Base-by-base conservation (phyloP, 2,888 invertebrate species). In the Molanna angustata region DNA sequence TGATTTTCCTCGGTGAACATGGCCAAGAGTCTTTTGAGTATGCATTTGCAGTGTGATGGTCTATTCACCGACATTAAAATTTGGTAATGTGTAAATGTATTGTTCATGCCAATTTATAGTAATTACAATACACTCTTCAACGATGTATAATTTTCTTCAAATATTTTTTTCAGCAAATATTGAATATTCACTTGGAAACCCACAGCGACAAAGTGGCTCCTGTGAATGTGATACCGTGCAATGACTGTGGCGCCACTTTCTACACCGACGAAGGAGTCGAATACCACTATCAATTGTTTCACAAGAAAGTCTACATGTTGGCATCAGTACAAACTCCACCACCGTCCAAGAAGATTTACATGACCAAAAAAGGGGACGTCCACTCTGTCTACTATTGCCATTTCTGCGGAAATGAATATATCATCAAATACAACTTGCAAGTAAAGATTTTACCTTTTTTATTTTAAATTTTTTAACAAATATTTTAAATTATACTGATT, bases 321-420 rank as follows among this genome's bases (percentile, higher is more conserved):
- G 13, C 18, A 4, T 39, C 41, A 13, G 35, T 46, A 2, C 40
- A 45, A 17, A 52, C 31, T 1, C 76, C 78, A 32, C 77, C 78
- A 0, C 77, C 79, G 3, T 76, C 76, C 37, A 75, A 76, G 58
- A 78, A 78, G 62, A 77, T 79, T 33, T 72, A 71, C 62, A 65
- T 76, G 14, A 77, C 75, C 61, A 76, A 76, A 42, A 73, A 74
- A 58, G 73, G 74, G 13, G 77, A 62, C 35, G 71, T 74, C 1
- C 67, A 73, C 40, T 74, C 74, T 27, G 75, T 76, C 22, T 78
- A 76, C 60, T 79, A 77, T 60, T 79, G 79, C 54, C 75, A 78
- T 60, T 64, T 85, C 60, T 85, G 85, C 67, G 85, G 85, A 13
- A 80, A 79, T 52, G 84, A 85, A 64, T 84, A 83, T 66, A 76